phyloP scores from a whole-genome alignment of 2,797 vertebrate species.

The Sebastes diploproa region DNA sequence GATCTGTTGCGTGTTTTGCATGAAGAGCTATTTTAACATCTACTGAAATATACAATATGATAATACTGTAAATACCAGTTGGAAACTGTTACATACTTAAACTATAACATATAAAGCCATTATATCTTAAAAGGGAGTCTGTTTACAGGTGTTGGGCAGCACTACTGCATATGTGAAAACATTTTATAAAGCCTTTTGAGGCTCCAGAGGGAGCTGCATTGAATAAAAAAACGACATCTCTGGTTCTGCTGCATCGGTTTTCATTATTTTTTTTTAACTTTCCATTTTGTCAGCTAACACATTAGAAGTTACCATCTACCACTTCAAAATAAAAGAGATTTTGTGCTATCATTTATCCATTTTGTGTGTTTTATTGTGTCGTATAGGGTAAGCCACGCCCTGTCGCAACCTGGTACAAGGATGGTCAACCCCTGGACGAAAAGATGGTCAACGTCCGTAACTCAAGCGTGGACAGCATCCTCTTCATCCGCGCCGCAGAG shows the following conservation, averaged over 20 bases:
- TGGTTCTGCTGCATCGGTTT: background rate
- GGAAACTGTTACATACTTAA: background rate
- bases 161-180: background rate
- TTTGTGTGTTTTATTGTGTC: background rate
- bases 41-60: background rate
- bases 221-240: background rate
- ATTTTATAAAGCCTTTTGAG: background rate
- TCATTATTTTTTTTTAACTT: background rate
- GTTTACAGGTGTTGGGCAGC: background rate
- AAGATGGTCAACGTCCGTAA: conserved; percentile 82
- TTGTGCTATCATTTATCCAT: too few species aligned
- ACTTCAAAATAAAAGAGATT: background rate
- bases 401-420: conserved; percentile 86
- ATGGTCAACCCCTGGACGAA: conserved; percentile 84
- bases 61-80: background rate
- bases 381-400: conserved; percentile 90
- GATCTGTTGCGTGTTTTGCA: background rate
- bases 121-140: background rate
- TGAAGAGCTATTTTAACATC: background rate
- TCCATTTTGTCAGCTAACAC: background rate
- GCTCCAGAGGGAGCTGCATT: background rate
- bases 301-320: background rate
- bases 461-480: conserved; percentile 85
- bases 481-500: conserved; percentile 90
- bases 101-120: background rate